A percentile compares a stretch with the other conserved stretches of the same genome.
These are phyloP conservation scores for Phymatocera aterrima DNA, from an alignment of 2,888 invertebrate genomes.

Conservation along the genomic window DNA sequence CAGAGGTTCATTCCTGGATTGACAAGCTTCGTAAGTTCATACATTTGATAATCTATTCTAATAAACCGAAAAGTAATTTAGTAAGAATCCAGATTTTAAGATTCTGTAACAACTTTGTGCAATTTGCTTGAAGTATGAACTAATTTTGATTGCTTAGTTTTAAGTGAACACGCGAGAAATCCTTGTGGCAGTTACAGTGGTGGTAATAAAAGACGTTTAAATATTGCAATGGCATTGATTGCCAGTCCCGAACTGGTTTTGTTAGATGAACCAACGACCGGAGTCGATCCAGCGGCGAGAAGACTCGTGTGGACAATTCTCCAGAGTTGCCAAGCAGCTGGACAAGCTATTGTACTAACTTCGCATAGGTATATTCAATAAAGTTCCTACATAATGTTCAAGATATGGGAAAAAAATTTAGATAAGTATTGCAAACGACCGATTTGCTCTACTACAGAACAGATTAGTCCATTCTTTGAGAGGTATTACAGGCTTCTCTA, in stretches of 20 bases:
- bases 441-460: no score
- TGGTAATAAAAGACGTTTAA: slow-evolving; percentile 12
- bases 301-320: slow-evolving; percentile 19
- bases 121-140: background rate
- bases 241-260: background rate
- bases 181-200: slow-evolving; percentile 23
- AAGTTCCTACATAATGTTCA: background rate
- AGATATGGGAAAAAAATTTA: background rate
- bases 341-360: slow-evolving; percentile 25
- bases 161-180: background rate
- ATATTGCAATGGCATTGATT: slow-evolving; percentile 31
- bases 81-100: background rate
- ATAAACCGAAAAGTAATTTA: background rate
- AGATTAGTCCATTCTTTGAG: no score
- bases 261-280: slow-evolving; percentile 32
- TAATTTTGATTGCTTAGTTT: background rate
- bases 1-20: slow-evolving; percentile 23
- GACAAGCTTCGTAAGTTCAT: slow-evolving; percentile 15
- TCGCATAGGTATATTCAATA: slow-evolving; percentile 13
- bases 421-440: no score
- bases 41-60: background rate
- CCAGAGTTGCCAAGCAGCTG: slow-evolving; percentile 19
- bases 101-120: background rate
- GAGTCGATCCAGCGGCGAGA: slow-evolving; percentile 10
- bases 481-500: background rate